A percentile compares a stretch with the other conserved stretches of the same genome.
Evolutionary conservation across 2,797 vertebrate species (phyloP).

Genomic region (Lacerta viridis): DNA sequence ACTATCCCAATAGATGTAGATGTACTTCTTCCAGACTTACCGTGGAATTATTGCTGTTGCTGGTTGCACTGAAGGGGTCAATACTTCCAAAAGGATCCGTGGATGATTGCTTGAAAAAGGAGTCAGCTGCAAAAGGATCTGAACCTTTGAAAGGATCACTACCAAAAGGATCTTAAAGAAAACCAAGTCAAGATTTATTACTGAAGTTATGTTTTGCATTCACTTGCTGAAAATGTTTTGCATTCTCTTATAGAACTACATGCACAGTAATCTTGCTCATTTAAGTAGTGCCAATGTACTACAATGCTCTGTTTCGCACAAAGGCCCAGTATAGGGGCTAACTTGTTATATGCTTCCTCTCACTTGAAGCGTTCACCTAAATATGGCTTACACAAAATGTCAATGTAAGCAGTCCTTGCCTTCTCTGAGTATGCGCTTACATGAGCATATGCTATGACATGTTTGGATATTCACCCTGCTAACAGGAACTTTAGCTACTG

Average conservation of each 20-base stretch:
- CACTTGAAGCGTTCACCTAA: background rate
- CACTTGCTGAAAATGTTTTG: conserved; percentile 19
- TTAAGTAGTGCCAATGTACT: background rate
- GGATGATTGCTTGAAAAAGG: conserved; percentile 91
- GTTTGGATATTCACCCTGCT: background rate
- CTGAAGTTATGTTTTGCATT: conserved; percentile 20
- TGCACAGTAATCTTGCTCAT: background rate
- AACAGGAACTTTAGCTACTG: background rate
- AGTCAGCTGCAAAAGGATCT: conserved; percentile 95
- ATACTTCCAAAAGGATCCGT: conserved; percentile 82
- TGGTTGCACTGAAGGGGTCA: conserved; percentile 87
- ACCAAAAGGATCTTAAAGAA: conserved; percentile 91
- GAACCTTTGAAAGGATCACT: conserved; percentile 97
- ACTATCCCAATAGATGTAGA: accelerated
- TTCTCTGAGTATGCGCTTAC: background rate
- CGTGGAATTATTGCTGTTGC: conserved; percentile 65
- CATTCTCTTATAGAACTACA: background rate
- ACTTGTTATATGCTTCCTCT: background rate
- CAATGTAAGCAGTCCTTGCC: background rate
- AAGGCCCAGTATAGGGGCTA: background rate
- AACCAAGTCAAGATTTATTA: background rate
- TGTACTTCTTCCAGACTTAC: conserved; percentile 71
- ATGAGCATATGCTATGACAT: background rate
- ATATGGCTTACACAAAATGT: background rate
- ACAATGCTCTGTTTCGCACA: background rate